Conservation (phyloP, 2,888 invertebrate genomes). For the Beris chalybata region DNA sequence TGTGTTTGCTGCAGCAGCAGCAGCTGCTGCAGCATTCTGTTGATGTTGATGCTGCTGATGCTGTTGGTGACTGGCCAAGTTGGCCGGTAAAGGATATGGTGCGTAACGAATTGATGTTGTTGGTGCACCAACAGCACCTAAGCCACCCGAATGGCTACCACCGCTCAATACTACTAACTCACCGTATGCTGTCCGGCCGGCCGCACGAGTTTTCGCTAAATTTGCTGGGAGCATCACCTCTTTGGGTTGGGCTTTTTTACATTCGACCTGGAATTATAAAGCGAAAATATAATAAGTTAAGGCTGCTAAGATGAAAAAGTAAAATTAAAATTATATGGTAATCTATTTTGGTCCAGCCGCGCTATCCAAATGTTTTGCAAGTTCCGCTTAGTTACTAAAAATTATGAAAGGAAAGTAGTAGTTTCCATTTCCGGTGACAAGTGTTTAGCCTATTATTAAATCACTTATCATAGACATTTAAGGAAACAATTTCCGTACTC, state of each 20-base stretch:
- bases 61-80: slow-evolving; percentile 52
- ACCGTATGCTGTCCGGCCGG: slow-evolving; percentile 96
- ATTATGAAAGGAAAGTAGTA: too few relatives aligned
- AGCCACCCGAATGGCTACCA: slow-evolving; percentile 63
- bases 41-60: slow-evolving; percentile 48
- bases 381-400: too few relatives aligned
- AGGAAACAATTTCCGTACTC: too few relatives aligned
- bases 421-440: too few relatives aligned
- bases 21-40: slow-evolving; percentile 47
- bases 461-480: too few relatives aligned
- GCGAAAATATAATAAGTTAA: too few relatives aligned
- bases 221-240: slow-evolving; percentile 99
- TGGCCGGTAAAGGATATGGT: slow-evolving; percentile 64
- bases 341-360: too few relatives aligned
- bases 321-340: too few relatives aligned
- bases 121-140: slow-evolving; percentile 51
- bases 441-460: too few relatives aligned
- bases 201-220: slow-evolving; percentile 92
- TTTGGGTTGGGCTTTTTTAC: slow-evolving; percentile 99
- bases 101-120: slow-evolving; percentile 63
- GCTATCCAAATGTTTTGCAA: too few relatives aligned
- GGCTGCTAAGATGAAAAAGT: too few relatives aligned
- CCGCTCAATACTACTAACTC: slow-evolving; percentile 90
- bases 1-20: slow-evolving; percentile 44
- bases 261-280: slow-evolving; percentile 85